These are phyloP conservation scores for Whitmania pigra DNA, from an alignment of 1,140 invertebrate genomes.

Conservation along the genomic window DNA sequence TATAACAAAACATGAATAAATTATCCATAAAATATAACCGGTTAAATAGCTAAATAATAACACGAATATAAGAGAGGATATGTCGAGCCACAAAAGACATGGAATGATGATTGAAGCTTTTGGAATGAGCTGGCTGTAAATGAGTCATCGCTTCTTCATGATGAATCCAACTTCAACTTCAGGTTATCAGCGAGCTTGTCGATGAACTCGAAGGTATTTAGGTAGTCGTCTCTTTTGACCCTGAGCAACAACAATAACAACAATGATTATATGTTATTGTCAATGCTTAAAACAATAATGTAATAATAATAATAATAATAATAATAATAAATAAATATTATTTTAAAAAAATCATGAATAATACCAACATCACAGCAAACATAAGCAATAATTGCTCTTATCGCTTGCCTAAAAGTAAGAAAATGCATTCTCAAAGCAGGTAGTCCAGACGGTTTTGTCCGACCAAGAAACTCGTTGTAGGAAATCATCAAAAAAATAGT, in stretches of 20 bases:
- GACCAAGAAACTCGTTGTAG: not conserved
- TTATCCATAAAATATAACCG: not conserved
- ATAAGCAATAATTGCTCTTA: too few relatives aligned
- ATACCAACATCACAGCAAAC: not conserved
- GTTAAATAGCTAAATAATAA: not conserved
- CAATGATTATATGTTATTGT: not conserved
- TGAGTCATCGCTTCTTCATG: not conserved
- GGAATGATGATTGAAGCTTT: not conserved
- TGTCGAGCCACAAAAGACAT: slow-evolving; percentile 25
- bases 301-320: not conserved
- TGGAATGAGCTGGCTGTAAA: not conserved
- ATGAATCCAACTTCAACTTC: slow-evolving; percentile 48
- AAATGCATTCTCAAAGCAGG: too few relatives aligned
- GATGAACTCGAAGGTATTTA: slow-evolving; percentile 95
- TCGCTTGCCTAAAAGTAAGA: too few relatives aligned
- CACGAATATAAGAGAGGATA: not conserved
- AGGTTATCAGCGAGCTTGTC: slow-evolving; percentile 88
- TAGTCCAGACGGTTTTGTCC: too few relatives aligned
- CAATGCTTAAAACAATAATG: not conserved
- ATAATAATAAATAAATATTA: not conserved
- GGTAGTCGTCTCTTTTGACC: slow-evolving; percentile 71
- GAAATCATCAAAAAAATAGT: not conserved
- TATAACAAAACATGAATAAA: not conserved
- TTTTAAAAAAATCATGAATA: not conserved
- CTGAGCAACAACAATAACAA: slow-evolving; percentile 27